Evolutionary conservation across 2,797 vertebrate species (phyloP), one percentile per base, ranked within the genome.

Genomic region (Catharus ustulatus): DNA sequence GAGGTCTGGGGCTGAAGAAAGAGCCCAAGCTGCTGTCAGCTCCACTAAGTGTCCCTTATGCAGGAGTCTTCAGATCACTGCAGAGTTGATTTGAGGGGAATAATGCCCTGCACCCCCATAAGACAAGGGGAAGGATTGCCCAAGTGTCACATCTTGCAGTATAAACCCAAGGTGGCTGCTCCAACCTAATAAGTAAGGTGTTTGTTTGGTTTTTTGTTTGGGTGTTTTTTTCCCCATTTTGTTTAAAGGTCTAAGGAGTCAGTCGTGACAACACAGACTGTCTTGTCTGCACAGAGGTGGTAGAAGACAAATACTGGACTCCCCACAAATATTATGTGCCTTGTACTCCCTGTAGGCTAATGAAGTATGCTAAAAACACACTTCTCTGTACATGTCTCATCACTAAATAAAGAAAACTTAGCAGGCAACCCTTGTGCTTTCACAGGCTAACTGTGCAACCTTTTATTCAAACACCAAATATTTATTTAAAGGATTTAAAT

Each of bases 201-300:
- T 18, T 69, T 13, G 16, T 23, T 67, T 59, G 12, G 1, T 1
- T 43, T n/a, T 68, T 43, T 22, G 30, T 45, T 46, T 71, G 32
- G 6, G 0, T 13, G 9, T 4, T 24, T 48, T 27, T 11, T 6
- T 0, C 5, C 26, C 14, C 12, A 8, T 73, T 63, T 3, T 36
- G 14, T 79, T 81, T 40, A 49, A 69, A 75, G 36, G 17, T 46
- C 52, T 54, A 42, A 73, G 77, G 19, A 63, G 22, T 46, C 57
- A 75, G 0, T 72, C 45, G 46, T 30, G n/a, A 69, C 36, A 87
- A 43, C 13, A 17, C 7, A 7, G 36, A 26, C 18, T 38, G 26
- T 36, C 30, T 69, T 66, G 18, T 72, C 59, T 74, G 13, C 49
- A 46, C 26, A 67, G 54, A 59, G 54, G 15, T 32, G n/a, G 54